Base-by-base conservation (phyloP, 2,888 invertebrate genomes). In the Amblyjoppa proteus region DNA sequence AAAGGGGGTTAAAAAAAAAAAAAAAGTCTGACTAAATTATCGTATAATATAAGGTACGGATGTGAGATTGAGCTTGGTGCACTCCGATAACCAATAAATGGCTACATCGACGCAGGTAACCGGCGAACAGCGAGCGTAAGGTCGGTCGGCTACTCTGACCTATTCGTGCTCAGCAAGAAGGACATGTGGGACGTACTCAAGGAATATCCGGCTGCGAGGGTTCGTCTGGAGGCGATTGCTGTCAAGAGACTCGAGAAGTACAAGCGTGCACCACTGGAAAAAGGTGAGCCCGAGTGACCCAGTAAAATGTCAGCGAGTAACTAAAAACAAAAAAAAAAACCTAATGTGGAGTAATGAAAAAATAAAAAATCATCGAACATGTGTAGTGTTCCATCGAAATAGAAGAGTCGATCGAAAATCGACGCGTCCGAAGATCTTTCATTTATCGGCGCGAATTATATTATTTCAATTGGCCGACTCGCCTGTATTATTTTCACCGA, bases 101-200 rank as follows among this genome's bases (percentile, higher is more conserved):
- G 93, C 93, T 93, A 93, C 93, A 93, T 93, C 92, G 90, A 92
- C 91, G 94, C 96, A 98, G 99, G 99, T 94, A 99, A 99, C 96
- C 96, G 99, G 94, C 96, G 99, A 95, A 99, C 99, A 94, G 99
- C 99, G 90, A 99, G 99, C 92, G 99, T 99, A 91, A 96, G 98
- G 91, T 99, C 99, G 84, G 99, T 99, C 88, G 99, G 99, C 91
- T 99, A 99, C 95, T 99, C 99, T 94, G 99, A 99, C 95, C 96
- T 99, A 92, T 99, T 99, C 95, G 99, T 99, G 94, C 96, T 99
- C 91, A 98, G 98, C 95, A 99, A 99, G 96, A 98, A 98, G 95
- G 99, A 99, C 95, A 98, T 99, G 97, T 99, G 99, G 99, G 99
- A 99, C 95, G 99, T 99, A 89, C 96, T 99, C 88, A 98, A 99